Evolutionary conservation across 2,888 invertebrate genomes (phyloP), one percentile per base, ranked within the genome.

Genomic region (Archips crataeganus): DNA sequence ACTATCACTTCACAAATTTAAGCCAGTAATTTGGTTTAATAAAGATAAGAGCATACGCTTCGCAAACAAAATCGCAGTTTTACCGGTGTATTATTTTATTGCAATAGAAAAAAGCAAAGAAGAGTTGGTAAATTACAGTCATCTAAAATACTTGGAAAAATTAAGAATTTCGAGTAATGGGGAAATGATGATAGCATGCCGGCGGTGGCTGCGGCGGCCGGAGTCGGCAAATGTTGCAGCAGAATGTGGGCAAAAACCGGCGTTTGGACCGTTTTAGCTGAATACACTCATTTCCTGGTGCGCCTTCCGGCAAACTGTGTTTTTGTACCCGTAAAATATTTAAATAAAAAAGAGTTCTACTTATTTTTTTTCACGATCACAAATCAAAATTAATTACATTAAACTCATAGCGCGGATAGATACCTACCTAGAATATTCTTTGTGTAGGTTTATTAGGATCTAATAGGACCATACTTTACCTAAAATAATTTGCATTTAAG

Each of bases 221-320:
- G 66, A 51, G 54, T 57, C 61, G 45, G 81, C 83, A 82, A 84
- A 82, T 81, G 85, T 79, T 82, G 79, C 76, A 73, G 67, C 60
- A 80, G 81, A 85, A 84, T 85, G 83, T 79, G 82, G 76, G 79
- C 83, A 85, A 85, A 87, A 88, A 87, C 82, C 69, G 68, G 70
- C 70, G 77, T 76, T 77, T 78, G 78, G 51, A 34, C 49, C 49
- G 82, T 80, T 81, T 84, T 85, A 83, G 80, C 68, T 61, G 71
- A 75, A 80, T 78, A 80, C 76, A 77, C 77, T 80, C 79, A 81
- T 80, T 85, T 84, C 85, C 85, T 83, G 84, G 79, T 79, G 77
- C 80, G 78, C 79, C 85, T 86, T 88, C 88, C 88, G 86, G 84
- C 78, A 77, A 76, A 75, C 76, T 71, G 68, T 71, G 72, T 77